phyloP scores from a whole-genome alignment of 1,140 invertebrate genomes.

The Drosophila tropicalis region DNA sequence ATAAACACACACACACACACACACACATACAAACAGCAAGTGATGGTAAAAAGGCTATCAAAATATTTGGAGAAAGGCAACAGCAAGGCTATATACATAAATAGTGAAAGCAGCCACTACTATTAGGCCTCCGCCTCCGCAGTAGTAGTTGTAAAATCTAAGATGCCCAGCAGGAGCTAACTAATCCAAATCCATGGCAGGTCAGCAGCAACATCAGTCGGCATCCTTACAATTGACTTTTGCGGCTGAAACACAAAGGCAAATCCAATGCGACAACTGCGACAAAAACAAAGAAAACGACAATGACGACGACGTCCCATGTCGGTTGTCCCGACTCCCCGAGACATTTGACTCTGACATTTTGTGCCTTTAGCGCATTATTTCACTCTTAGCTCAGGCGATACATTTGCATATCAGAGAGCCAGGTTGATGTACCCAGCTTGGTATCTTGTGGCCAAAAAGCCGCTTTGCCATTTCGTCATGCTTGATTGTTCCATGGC shows the following conservation, averaged over 20 bases:
- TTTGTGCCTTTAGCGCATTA: conserved; percentile 62
- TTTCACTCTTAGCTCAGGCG: conserved; percentile 51
- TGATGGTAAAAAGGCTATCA: conserved; percentile 48
- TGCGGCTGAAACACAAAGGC: conserved; percentile 67
- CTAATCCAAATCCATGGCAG: conserved; percentile 49
- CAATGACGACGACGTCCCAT: conserved; percentile 22
- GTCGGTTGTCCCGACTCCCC: not conserved
- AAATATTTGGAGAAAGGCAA: conserved; percentile 76
- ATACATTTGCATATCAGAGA: conserved; percentile 57
- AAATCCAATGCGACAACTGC: conserved; percentile 69
- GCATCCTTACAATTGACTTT: conserved; percentile 72
- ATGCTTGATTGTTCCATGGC: conserved; percentile 61
- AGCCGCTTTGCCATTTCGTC: conserved; percentile 77
- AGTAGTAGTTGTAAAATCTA: conserved; percentile 75
- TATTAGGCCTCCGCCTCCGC: not conserved
- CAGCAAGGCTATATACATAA: conserved; percentile 4
- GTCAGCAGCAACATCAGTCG: conserved; percentile 36
- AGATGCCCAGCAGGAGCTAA: conserved; percentile 66
- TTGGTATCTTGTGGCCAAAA: conserved; percentile 39
- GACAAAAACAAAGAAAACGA: conserved; percentile 58
- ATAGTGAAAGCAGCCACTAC: conserved; percentile 60
- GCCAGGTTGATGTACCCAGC: conserved; percentile 24
- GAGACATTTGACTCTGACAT: conserved; percentile 35
- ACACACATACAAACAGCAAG: not conserved
- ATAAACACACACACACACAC: conserved; percentile 41